Base-by-base conservation (phyloP, 1,140 invertebrate genomes). In the Leguminivora glycinivorella region DNA sequence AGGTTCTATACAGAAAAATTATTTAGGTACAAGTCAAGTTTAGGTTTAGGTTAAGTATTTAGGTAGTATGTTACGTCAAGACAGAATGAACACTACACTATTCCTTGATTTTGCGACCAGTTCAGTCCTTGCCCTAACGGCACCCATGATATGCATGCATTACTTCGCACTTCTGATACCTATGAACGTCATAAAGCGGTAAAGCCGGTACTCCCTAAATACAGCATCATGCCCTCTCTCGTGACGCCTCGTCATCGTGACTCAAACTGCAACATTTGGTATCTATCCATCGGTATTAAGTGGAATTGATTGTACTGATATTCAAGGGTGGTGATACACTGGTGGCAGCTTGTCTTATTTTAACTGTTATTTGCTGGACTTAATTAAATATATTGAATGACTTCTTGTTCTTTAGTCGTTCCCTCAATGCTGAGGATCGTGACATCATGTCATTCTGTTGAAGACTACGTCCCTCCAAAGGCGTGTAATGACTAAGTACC, bases 241-340 rank as follows among this genome's bases (percentile, higher is more conserved):
- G 66, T 25, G 56, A 52, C 79, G 86, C 84, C 86, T 77, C 68
- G 82, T 89, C 85, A 87, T 76, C 68, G 70, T 89, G 85, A 89
- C 81, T 79, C 25, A 34, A 73, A 71, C 68, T 77, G 73, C 76
- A 83, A 79, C 83, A 87, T 85, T 87, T 81, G 87, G 78, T 84
- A 80, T 76, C 81, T 80, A 82, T 85, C 80, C 71, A 85, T 81
- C 76, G 83, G 84, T 73, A 87, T 89, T 86, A 87, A 83, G 80
- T 78, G 73, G 70, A 38, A 63, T 63, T 74, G 76, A 81, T 77
- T 52, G 73, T 73, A 67, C 38, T 77, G 77, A 76, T 75, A 67
- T 43, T 43, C 76, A 73, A 78, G 29, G 79, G 24, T 76, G 40
- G 72, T 22, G 40, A 70, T 69, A 81, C 72, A 87, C 38, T 56